Evolutionary conservation across 2,888 invertebrate genomes (phyloP).

Genomic region (Tinea trinotella): DNA sequence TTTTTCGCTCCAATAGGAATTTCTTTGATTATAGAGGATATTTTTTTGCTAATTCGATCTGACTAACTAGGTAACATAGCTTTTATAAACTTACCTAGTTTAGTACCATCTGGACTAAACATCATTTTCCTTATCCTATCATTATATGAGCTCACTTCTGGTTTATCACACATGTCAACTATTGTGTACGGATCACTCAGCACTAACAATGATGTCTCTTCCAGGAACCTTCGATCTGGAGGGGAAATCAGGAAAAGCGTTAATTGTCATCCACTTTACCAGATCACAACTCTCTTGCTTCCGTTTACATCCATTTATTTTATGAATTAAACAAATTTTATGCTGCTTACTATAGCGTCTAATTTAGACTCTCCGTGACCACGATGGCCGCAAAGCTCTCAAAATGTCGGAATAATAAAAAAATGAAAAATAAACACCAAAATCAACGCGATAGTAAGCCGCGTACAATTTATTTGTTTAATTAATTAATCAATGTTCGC

Average conservation of each 20-base stretch:
- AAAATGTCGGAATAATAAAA: no score
- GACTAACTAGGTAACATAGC: no score
- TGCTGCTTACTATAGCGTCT: no score
- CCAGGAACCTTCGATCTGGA: background rate
- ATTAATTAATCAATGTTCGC: no score
- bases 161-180: constrained; percentile 52
- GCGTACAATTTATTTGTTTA: no score
- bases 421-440: no score
- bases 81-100: constrained; percentile 52
- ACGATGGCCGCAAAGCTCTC: no score
- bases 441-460: background rate
- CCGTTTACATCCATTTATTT: background rate
- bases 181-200: constrained; percentile 50
- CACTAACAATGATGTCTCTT: constrained; percentile 31
- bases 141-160: constrained; percentile 34
- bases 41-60: background rate
- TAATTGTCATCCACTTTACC: background rate
- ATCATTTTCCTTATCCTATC: constrained; percentile 55
- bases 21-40: no score
- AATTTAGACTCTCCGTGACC: no score
- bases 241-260: background rate
- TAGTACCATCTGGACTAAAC: constrained; percentile 63
- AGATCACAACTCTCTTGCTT: background rate
- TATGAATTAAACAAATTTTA: no score
- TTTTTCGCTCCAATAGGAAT: no score